Conservation (phyloP, 2,113 vertebrate species). For the Catharus minimus region DNA sequence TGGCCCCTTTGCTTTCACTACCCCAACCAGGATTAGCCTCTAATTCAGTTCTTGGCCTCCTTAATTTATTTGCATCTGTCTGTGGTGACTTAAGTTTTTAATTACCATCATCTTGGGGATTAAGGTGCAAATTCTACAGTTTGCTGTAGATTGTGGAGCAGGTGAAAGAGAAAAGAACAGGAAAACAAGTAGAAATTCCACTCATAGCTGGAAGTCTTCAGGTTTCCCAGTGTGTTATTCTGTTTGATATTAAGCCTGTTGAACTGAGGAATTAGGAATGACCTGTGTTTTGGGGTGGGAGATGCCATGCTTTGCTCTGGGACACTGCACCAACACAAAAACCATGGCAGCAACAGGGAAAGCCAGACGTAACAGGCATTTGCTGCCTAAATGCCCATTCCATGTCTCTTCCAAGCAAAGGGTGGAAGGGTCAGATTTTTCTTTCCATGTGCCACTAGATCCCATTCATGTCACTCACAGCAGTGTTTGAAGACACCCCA, state of each 20-base stretch:
- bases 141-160: background rate
- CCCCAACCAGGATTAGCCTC: conserved; percentile 7
- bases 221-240: background rate
- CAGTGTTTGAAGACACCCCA: fast-evolving
- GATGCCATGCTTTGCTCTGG: background rate
- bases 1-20: conserved; percentile 25
- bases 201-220: background rate
- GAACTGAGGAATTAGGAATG: background rate
- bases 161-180: background rate
- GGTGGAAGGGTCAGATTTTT: background rate
- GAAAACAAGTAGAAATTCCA: background rate
- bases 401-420: background rate
- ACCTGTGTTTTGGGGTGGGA: background rate
- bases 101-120: conserved; percentile 37
- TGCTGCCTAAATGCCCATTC: background rate
- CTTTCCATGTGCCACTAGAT: fast-evolving
- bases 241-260: background rate
- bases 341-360: background rate
- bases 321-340: fast-evolving
- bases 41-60: conserved; percentile 35
- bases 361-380: background rate
- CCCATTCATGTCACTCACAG: fast-evolving
- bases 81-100: conserved; percentile 50
- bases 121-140: conserved; percentile 28
- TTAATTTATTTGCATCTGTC: conserved; percentile 47